Evolutionary conservation across 2,888 invertebrate species (phyloP), one percentile per base, ranked within the genome.

Genomic region (Brachynemurus nebulosus): DNA sequence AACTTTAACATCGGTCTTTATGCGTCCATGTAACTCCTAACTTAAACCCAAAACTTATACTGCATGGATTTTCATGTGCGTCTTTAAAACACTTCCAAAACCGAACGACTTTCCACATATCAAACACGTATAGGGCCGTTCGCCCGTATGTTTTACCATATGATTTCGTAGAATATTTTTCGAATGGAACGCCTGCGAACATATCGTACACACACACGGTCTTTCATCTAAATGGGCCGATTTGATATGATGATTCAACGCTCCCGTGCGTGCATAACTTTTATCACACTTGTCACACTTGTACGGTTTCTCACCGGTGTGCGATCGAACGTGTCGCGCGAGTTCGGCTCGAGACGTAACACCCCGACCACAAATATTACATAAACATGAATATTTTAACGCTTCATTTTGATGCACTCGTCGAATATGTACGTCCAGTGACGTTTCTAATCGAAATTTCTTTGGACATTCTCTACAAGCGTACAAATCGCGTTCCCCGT

Each of bases 391-490:
- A 30, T 30, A 30, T 30, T 30, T 30, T 30, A 30, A 30, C 2
- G 5, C 8, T 30, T 30, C 30, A 7, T 30, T 30, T 30, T 30
- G 6, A 30, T 30, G 30, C 14, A 30, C 30, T 9, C 30, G 30
- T 30, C 14, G n/a, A 30, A 30, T 12, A n/a, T 30, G 30, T 4
- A 30, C 14, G n/a, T 30, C 30, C 2, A 30, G 30, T 30, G 30
- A 30, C 14, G n/a, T 30, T 30, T 30, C 30, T 2, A 30, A 14
- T 4, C 30, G n/a, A 11, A 30, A 30, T 30, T 30, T 30, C n/a
- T 30, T 30, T n/a, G n/a, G n/a, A 30, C 30, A 30, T 30, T 30
- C 30, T 30, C n/a, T 30, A 30, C 30, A 30, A n/a, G 30, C n/a
- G 14, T 30, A 30, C 6, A 14, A 14, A 6, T n/a, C n/a, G n/a